Conservation (phyloP, 2,888 invertebrate species). For the Meta bourneti region DNA sequence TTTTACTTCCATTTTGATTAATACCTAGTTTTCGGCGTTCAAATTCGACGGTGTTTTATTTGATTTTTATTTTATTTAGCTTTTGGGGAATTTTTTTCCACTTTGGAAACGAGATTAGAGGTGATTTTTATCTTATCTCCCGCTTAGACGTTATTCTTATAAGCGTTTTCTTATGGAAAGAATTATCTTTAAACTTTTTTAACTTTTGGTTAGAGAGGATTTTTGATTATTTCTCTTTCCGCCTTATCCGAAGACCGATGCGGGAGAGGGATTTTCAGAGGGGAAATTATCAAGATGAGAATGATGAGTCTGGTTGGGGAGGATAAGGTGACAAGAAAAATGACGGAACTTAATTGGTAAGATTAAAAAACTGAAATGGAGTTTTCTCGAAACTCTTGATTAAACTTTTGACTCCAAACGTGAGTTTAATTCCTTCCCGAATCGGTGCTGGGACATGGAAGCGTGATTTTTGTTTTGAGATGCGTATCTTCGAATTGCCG, state of each 20-base stretch:
- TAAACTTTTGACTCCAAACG: slow-evolving; percentile 23
- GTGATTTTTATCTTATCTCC: slow-evolving; percentile 57
- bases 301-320: neutral
- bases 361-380: slow-evolving; percentile 48
- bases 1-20: slow-evolving; percentile 57
- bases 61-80: neutral
- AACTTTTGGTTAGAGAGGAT: neutral
- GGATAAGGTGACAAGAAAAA: slow-evolving; percentile 30
- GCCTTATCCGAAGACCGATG: slow-evolving; percentile 12
- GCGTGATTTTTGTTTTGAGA: neutral
- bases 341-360: slow-evolving; percentile 57
- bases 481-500: too few relatives aligned
- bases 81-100: slow-evolving; percentile 1
- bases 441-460: neutral
- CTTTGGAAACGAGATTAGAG: slow-evolving; percentile 55
- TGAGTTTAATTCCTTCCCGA: slow-evolving; percentile 7
- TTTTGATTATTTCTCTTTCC: slow-evolving; percentile 29
- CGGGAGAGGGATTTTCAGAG: neutral
- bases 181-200: slow-evolving; percentile 11
- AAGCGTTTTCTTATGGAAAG: slow-evolving; percentile 53
- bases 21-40: slow-evolving; percentile 58
- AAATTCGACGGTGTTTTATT: slow-evolving; percentile 38
- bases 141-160: slow-evolving; percentile 30
- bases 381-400: slow-evolving; percentile 17
- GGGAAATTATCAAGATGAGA: slow-evolving; percentile 16